Evolutionary conservation across 2,113 vertebrate species (phyloP), one percentile per base, ranked within the genome.

Genomic region (Oncorhynchus tshawytscha): DNA sequence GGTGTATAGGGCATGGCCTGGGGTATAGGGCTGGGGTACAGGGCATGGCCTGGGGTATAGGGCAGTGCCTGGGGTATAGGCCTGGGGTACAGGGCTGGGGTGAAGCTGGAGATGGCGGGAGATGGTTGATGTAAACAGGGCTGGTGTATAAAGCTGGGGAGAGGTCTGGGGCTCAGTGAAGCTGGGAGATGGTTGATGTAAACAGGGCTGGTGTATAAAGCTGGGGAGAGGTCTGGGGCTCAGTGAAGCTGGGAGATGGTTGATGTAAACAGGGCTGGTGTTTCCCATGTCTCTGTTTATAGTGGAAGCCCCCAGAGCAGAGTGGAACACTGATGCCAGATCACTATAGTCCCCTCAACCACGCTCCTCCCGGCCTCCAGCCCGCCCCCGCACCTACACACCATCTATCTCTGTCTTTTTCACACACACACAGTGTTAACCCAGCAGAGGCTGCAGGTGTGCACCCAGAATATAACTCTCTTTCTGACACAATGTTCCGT

Each of bases 281-380:
- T 82, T 92, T 92, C 90, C 91, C 91, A 92, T 85, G 90, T 92
- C 87, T 92, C 87, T 92, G 91, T 92, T 92, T 92, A 92, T 70
- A 89, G 74, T 87, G 85, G 82, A 79, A 89, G 91, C 91, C 88
- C 90, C 86, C 82, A 72, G 90, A 90, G 90, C 85, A 39, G 39
- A 39, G 39, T 39, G 7, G 34, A 8, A 7, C 6, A 85, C 82
- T 84, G 70, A 79, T 79, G 65, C 79, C 79, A 82, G 84, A 89
- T 86, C 79, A 67, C 88, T 89, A 84, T 89, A 84, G 88, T 86
- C 88, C 86, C 83, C 84, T 88, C 78, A 16, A 27, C 75, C 82
- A 64, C n/a, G 72, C 82, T 87, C 82, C 0, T 16, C 4, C 51
- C 51, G 12, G 15, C 16, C 16, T 4, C 51, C 12, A 16, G 11